Percentiles rank a stretch among this genome's conserved stretches.
Conservation (phyloP, 1,140 invertebrate genomes). For the Lepidurus couesii region DNA sequence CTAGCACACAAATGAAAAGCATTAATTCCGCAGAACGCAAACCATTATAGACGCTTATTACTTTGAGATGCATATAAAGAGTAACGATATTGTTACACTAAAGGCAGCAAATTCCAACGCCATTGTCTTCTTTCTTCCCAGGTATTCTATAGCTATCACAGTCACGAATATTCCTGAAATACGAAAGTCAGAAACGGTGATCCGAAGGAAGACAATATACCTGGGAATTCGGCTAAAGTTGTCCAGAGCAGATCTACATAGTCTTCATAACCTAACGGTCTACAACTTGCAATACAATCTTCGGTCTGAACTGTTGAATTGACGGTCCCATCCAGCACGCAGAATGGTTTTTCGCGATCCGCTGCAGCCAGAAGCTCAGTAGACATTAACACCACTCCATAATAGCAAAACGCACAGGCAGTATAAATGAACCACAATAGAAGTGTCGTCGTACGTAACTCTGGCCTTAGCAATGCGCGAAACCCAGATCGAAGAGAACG, state of each 20-base stretch:
- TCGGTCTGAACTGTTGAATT: constrained; percentile 45
- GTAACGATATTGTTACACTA: constrained; percentile 68
- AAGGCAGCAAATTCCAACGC: constrained; percentile 86
- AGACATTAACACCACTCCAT: constrained; percentile 90
- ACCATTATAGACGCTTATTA: constrained; percentile 53
- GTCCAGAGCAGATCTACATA: constrained; percentile 93
- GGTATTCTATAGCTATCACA: constrained; percentile 81
- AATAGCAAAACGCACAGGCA: constrained; percentile 91
- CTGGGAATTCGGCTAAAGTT: constrained; percentile 90
- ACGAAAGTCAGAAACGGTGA: neutral
- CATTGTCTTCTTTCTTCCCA: constrained; percentile 89
- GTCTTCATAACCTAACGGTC: constrained; percentile 57
- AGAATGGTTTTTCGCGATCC: constrained; percentile 25
- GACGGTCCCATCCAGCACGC: constrained; percentile 34
- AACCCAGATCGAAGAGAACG: constrained; percentile 36
- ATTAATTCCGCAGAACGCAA: neutral
- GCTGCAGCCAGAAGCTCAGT: constrained; percentile 73
- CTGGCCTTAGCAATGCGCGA: constrained; percentile 63
- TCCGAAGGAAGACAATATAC: constrained; percentile 44
- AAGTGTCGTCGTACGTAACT: constrained; percentile 72
- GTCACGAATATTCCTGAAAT: constrained; percentile 79
- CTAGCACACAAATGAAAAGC: constrained; percentile 47
- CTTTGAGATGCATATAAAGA: constrained; percentile 70
- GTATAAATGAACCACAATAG: constrained; percentile 93
- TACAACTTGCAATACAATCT: constrained; percentile 64